A percentile compares a stretch with the other conserved stretches of the same genome.
phyloP scores from a whole-genome alignment of 2,797 vertebrate genomes.

The Remorina albescens region DNA sequence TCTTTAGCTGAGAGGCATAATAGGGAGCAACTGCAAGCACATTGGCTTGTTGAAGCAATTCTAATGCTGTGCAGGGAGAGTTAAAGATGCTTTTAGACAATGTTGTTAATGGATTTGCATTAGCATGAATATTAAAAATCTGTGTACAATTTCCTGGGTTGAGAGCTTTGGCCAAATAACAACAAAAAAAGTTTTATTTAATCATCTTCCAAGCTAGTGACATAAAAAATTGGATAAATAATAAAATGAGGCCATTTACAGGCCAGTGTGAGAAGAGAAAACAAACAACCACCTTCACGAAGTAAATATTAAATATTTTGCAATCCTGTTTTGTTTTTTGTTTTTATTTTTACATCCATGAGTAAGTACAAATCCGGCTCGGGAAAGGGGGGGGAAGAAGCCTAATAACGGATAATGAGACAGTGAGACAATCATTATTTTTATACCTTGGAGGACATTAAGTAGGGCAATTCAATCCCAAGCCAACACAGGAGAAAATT shows the following conservation, averaged over 20 bases:
- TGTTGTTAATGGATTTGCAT: slow-evolving; percentile 48
- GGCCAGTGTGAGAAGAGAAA: not conserved
- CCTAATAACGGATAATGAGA: slow-evolving; percentile 17
- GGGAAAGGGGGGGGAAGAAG: not conserved
- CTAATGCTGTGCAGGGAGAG: slow-evolving; percentile 26
- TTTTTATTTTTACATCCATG: slow-evolving; percentile 18
- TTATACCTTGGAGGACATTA: slow-evolving; percentile 31
- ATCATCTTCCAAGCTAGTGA: not conserved
- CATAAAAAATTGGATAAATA: not conserved
- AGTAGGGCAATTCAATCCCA: slow-evolving; percentile 29
- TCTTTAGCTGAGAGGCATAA: slow-evolving; percentile 39
- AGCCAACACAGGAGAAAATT: slow-evolving; percentile 31
- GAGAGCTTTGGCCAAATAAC: slow-evolving; percentile 9
- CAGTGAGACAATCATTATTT: slow-evolving; percentile 33
- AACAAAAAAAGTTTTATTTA: slow-evolving; percentile 9
- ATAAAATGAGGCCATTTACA: slow-evolving; percentile 4
- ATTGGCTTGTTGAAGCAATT: slow-evolving; percentile 35
- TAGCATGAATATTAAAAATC: slow-evolving; percentile 47
- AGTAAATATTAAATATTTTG: slow-evolving; percentile 4
- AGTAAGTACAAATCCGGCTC: not conserved
- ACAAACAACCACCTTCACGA: slow-evolving; percentile 9
- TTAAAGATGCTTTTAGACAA: slow-evolving; percentile 50
- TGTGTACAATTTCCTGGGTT: slow-evolving; percentile 9
- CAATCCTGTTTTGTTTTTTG: not conserved
- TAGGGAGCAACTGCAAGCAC: slow-evolving; percentile 7